These are phyloP conservation scores for Typhlichthys eigenmanni DNA, from an alignment of 2,797 vertebrate genomes.

Conservation along the genomic window DNA sequence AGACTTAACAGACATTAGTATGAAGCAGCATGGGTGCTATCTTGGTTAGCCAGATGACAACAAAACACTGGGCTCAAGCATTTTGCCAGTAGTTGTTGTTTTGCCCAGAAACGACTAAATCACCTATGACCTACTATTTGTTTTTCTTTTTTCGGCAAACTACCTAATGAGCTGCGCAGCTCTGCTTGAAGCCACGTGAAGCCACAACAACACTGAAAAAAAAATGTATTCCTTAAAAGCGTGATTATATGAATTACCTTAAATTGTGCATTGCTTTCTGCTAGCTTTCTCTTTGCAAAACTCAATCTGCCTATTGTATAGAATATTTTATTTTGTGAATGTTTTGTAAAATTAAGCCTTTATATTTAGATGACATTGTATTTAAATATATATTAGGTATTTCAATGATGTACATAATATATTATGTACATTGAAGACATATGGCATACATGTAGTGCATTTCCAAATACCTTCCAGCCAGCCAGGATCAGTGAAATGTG, in stretches of 20 bases:
- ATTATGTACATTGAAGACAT: too few species aligned
- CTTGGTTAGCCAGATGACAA: conserved; percentile 1
- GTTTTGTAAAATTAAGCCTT: conserved; percentile 26
- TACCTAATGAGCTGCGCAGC: too few species aligned
- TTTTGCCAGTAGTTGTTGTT: background rate
- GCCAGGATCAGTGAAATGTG: conserved; percentile 44
- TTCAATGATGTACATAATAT: too few species aligned
- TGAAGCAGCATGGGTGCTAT: conserved; percentile 9
- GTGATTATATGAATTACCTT: background rate
- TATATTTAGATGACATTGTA: conserved; percentile 41
- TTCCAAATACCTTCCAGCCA: background rate
- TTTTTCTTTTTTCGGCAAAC: too few species aligned
- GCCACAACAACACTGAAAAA: too few species aligned
- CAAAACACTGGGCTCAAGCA: background rate
- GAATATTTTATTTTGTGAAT: conserved; percentile 9
- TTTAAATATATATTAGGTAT: background rate
- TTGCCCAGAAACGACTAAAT: background rate
- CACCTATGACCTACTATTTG: too few species aligned
- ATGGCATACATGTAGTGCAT: too few species aligned
- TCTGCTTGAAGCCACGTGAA: too few species aligned
- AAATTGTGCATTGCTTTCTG: too few species aligned
- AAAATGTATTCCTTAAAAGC: background rate
- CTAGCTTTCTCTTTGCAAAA: conserved; percentile 5
- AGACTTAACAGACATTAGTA: conserved; percentile 3
- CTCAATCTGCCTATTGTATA: conserved; percentile 31